Evolutionary conservation across 2,888 invertebrate species (phyloP).

Genomic region (Oscheius sp.): DNA sequence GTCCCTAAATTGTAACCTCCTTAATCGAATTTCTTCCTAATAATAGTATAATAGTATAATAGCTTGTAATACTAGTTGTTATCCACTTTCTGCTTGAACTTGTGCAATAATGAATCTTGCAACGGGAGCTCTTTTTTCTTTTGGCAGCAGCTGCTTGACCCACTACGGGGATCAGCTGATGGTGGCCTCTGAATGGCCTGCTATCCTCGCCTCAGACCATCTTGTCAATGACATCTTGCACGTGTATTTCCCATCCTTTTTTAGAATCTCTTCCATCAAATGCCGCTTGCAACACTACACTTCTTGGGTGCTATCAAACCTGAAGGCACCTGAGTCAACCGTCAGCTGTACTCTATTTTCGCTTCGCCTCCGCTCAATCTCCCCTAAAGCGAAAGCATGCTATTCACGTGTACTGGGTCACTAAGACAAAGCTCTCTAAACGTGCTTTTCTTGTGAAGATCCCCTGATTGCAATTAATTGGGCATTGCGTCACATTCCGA

Average conservation of each 20-base stretch:
- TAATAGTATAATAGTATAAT: conserved; percentile 9
- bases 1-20: conserved; percentile 7
- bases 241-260: background rate
- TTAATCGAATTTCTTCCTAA: conserved; percentile 8
- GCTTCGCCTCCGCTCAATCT: background rate
- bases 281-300: background rate
- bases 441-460: too few species aligned
- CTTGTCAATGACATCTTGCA: conserved; percentile 22
- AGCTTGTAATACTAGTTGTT: background rate
- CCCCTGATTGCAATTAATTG: too few species aligned
- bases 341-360: conserved; percentile 1
- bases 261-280: background rate
- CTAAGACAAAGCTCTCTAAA: too few species aligned
- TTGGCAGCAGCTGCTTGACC: conserved; percentile 1
- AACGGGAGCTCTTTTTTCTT: background rate
- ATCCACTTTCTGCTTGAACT: background rate
- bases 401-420: background rate
- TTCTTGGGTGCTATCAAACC: too few species aligned
- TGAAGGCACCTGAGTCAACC: background rate
- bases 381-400: background rate
- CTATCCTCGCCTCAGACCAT: conserved; percentile 11
- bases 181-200: background rate
- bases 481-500: too few species aligned
- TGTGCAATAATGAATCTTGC: background rate
- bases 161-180: conserved; percentile 17